phyloP scores from a whole-genome alignment of 2,888 invertebrate genomes.

The Conops quadrifasciatus region DNA sequence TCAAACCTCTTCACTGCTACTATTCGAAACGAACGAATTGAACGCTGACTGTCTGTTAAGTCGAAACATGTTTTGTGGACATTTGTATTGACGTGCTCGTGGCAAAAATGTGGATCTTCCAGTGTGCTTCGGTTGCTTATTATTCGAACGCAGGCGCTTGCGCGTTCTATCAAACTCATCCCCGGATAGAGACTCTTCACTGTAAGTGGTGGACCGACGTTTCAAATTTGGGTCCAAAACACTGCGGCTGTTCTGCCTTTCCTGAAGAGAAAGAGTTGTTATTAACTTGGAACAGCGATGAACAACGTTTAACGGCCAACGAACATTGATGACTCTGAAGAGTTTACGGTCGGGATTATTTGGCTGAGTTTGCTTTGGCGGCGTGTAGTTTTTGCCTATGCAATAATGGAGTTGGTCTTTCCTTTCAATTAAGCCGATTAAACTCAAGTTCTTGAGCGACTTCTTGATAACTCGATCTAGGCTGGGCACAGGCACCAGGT shows the following conservation, averaged over 20 bases:
- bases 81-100: slow-evolving; percentile 38
- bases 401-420: slow-evolving; percentile 23
- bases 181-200: slow-evolving; percentile 44
- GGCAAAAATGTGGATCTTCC: slow-evolving; percentile 41
- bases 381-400: slow-evolving; percentile 20
- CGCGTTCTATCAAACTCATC: slow-evolving; percentile 44
- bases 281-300: background rate
- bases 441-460: slow-evolving; percentile 46
- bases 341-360: slow-evolving; percentile 34
- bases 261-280: slow-evolving; percentile 9
- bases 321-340: slow-evolving; percentile 42
- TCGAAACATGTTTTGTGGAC: background rate
- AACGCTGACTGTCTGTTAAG: background rate
- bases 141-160: slow-evolving; percentile 45
- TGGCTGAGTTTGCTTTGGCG: slow-evolving; percentile 5
- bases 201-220: slow-evolving; percentile 23
- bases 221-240: slow-evolving; percentile 43
- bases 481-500: slow-evolving; percentile 46
- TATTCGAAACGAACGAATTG: background rate
- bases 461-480: slow-evolving; percentile 42
- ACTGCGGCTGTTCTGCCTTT: slow-evolving; percentile 35
- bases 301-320: background rate
- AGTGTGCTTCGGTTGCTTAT: slow-evolving; percentile 35
- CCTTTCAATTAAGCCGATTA: slow-evolving; percentile 42
- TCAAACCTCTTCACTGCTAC: slow-evolving; percentile 3